Evolutionary conservation across 53 echinoderm and acorn worm species (phyloP).

Genomic region (Mesocentrotus franciscanus): DNA sequence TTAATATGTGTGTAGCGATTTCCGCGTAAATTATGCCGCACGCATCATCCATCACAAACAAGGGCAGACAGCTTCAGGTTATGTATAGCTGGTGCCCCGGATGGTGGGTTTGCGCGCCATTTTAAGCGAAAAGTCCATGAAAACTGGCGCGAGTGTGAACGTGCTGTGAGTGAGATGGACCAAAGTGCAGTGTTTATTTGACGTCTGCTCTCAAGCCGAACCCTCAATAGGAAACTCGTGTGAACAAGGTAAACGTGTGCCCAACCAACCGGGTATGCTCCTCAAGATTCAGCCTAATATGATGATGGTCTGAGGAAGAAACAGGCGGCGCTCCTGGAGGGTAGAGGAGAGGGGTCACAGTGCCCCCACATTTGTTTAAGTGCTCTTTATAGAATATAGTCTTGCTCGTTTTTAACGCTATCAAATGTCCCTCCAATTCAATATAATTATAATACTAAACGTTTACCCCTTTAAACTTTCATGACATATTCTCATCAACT

Average conservation of each 20-base stretch:
- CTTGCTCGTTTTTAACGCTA: no score
- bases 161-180: neutral
- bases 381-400: no score
- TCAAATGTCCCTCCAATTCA: no score
- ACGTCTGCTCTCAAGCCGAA: conserved; percentile 25
- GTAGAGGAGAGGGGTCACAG: no score
- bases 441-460: no score
- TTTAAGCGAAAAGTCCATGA: neutral
- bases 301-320: neutral
- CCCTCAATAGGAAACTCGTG: conserved; percentile 41
- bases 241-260: conserved; percentile 46
- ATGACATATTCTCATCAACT: no score
- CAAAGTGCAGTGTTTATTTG: conserved; percentile 60
- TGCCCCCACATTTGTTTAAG: no score
- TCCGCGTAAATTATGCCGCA: neutral
- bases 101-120: neutral
- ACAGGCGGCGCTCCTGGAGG: no score
- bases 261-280: neutral
- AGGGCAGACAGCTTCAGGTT: neutral
- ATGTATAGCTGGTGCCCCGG: neutral
- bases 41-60: neutral
- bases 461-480: no score
- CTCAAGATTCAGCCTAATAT: neutral
- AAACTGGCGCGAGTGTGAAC: conserved; percentile 21
- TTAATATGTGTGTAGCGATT: neutral